phyloP scores from a whole-genome alignment of 1,140 invertebrate species.

The Coelopa frigida region DNA sequence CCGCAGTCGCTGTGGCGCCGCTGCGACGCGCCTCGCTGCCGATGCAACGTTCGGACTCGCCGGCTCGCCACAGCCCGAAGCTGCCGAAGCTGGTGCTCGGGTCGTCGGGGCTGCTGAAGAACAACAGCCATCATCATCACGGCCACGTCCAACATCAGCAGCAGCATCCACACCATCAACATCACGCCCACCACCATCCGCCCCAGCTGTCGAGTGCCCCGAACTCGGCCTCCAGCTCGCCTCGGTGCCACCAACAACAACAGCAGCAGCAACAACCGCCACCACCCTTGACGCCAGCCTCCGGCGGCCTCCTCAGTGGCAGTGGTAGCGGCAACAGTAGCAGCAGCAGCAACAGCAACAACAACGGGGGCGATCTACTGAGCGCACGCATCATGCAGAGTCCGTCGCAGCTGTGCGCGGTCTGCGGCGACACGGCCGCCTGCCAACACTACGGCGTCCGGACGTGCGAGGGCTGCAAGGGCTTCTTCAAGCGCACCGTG shows the following conservation, averaged over 20 bases:
- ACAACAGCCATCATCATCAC: constrained; percentile 4
- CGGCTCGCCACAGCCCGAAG: constrained; percentile 61
- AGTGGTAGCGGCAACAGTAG: constrained; percentile 35
- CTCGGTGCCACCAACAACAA: constrained; percentile 41
- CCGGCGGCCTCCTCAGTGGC: constrained; percentile 10
- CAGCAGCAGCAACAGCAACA: constrained; percentile 26
- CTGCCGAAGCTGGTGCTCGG: constrained; percentile 49
- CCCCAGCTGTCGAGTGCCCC: constrained; percentile 50
- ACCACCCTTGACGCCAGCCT: constrained; percentile 2
- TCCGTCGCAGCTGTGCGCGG: constrained; percentile 88
- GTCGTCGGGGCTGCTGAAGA: constrained; percentile 31
- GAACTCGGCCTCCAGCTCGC: constrained; percentile 60
- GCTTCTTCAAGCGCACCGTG: constrained; percentile 92
- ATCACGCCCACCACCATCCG: constrained; percentile 3
- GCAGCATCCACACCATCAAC: too few relatives aligned
- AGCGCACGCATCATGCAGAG: constrained; percentile 48
- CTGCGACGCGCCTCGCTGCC: constrained; percentile 65
- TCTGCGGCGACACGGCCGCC: constrained; percentile 96
- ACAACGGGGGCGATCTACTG: constrained; percentile 30
- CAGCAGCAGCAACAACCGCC: constrained; percentile 7
- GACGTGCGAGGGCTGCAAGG: constrained; percentile 97
- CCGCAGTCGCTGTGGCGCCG: constrained; percentile 39
- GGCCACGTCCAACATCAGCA: constrained; percentile 8
- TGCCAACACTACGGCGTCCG: constrained; percentile 98
- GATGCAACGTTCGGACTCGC: constrained; percentile 67